Base-by-base conservation (phyloP, 1,140 invertebrate genomes). In the Eupristina koningsbergeri region DNA sequence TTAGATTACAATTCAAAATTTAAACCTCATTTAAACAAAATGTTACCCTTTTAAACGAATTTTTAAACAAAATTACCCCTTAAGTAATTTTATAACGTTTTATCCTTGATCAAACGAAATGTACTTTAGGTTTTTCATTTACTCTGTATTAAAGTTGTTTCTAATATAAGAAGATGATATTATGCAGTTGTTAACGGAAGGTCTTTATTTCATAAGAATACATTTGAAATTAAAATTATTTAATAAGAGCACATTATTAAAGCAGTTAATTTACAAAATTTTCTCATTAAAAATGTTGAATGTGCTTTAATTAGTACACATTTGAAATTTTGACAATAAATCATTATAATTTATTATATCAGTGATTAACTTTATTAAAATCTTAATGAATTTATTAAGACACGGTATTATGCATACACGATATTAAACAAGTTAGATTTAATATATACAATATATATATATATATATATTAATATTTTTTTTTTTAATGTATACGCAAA, bases 281-380 rank as follows among this genome's bases (percentile, higher is more conserved):
- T 64, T 39, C 31, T 0, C 13, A 36, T 67, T 3, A 36, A 36
- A 19, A 67, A 36, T 67, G 6, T 29, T 36, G 9, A 17, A 71
- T 17, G n/a, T 11, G 41, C 22, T 71, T 71, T 26, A 41, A 71
- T 67, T 22, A 17, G 17, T 41, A 39, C 19, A 26, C 15, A 41
- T 31, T 41, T 41, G 36, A 41, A 69, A 5, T 71, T 71, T 41
- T 41, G 6, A 71, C 67, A 41, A 36, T 71, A 36, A 71, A 41
- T 71, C 5, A 41, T 41, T 71, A 22, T 41, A 71, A 71, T 71
- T 71, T 71, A 41, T 71, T 71, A 71, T n/a, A 71, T 7, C 3
- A 41, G 39, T 41, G n/a, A 71, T 41, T 17, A 71, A 71, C 19
- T 71, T 71, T 71, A 71, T 71, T 71, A 39, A 67, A 71, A 71